A percentile compares a stretch with the other conserved stretches of the same genome.
phyloP scores from a whole-genome alignment of 1,140 invertebrate genomes.

The Rhopalosiphum maidis region DNA sequence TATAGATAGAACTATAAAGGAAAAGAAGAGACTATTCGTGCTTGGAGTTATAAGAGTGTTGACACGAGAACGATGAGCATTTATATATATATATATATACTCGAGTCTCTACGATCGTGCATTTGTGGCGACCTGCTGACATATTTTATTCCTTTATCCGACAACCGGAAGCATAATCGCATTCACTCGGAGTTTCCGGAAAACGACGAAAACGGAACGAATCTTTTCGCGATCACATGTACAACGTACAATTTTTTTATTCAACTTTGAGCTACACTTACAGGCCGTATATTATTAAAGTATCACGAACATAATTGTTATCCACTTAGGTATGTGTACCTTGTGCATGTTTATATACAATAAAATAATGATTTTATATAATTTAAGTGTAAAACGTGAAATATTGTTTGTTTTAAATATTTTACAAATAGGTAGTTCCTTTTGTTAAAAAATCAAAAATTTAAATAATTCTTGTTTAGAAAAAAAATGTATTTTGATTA shows the following conservation, averaged over 20 bases:
- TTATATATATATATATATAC: not conserved
- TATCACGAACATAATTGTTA: not conserved
- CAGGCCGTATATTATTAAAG: not conserved
- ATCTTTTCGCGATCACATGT: not conserved
- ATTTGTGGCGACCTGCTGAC: constrained; percentile 5
- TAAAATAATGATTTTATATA: not conserved
- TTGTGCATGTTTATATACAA: not conserved
- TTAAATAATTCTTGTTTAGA: not conserved
- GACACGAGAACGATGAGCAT: not conserved
- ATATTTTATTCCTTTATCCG: not conserved
- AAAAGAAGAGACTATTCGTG: not conserved
- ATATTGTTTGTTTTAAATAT: not conserved
- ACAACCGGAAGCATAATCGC: not conserved
- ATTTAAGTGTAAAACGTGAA: not conserved
- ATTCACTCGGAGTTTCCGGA: not conserved
- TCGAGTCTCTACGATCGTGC: not conserved
- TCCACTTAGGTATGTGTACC: not conserved
- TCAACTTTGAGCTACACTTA: not conserved
- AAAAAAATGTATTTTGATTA: not conserved
- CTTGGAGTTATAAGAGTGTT: not conserved
- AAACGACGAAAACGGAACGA: not conserved
- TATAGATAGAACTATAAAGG: too few relatives aligned
- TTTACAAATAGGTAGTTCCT: not conserved
- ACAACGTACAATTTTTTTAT: not conserved
- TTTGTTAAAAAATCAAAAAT: not conserved